A percentile compares a stretch with the other conserved stretches of the same genome.
Conservation (phyloP, 1,140 invertebrate genomes). For the Lasioglossum baleicum region DNA sequence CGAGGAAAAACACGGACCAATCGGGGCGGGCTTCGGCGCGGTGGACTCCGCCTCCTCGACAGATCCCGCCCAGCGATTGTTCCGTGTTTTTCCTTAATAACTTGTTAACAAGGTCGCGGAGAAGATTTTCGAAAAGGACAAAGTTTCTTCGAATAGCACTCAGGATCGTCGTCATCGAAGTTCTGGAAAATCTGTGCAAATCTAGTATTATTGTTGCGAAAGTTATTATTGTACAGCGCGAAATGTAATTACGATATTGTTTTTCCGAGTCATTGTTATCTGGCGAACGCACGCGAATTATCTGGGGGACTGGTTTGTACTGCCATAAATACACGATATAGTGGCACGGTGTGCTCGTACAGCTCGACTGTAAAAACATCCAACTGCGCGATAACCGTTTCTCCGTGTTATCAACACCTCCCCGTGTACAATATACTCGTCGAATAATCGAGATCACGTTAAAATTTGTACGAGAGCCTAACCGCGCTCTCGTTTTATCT, state of each 20-base stretch:
- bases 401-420: neutral
- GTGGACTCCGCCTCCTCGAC: too few species aligned
- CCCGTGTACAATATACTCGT: neutral
- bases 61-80: too few species aligned
- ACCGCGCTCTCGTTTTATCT: neutral
- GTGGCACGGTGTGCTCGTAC: neutral
- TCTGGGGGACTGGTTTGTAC: neutral
- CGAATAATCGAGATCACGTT: constrained; percentile 1
- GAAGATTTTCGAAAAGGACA: too few species aligned
- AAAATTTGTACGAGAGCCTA: neutral
- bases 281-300: neutral
- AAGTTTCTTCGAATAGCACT: too few species aligned
- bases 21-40: too few species aligned
- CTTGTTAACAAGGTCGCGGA: too few species aligned
- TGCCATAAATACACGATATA: constrained; percentile 10
- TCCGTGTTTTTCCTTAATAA: too few species aligned
- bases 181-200: too few species aligned
- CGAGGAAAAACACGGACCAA: too few species aligned
- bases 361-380: neutral
- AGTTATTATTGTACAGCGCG: too few species aligned
- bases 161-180: too few species aligned
- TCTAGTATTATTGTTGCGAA: too few species aligned
- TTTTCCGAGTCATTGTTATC: neutral
- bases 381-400: constrained; percentile 15
- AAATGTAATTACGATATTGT: neutral